Percentiles rank a stretch among this genome's conserved stretches.
Evolutionary conservation across 2,888 invertebrate genomes (phyloP).

Genomic region (Dryadula phaetusa): DNA sequence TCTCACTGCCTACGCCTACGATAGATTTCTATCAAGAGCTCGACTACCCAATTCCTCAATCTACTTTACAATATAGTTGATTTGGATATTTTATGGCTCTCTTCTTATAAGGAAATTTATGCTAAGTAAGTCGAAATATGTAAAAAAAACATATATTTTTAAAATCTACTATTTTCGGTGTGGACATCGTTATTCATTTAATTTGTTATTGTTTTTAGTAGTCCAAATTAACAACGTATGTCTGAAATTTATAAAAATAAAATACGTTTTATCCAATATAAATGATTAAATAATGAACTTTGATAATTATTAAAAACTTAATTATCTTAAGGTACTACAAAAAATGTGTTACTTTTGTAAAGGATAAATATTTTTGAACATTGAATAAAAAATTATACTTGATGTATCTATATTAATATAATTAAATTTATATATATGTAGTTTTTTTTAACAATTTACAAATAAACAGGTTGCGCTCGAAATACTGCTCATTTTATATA

Average conservation of each 20-base stretch:
- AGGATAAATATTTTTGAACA: too few species aligned
- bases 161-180: not conserved
- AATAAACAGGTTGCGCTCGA: not conserved
- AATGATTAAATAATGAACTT: too few species aligned
- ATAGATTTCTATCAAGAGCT: constrained; percentile 35
- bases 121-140: not conserved
- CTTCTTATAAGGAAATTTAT: constrained; percentile 16
- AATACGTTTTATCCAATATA: too few species aligned
- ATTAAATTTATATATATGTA: not conserved
- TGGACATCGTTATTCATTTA: not conserved
- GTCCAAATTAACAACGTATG: too few species aligned
- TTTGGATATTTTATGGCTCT: constrained; percentile 32
- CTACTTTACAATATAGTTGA: constrained; percentile 28
- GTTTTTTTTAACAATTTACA: not conserved
- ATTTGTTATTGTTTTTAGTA: too few species aligned
- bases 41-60: constrained; percentile 42
- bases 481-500: constrained; percentile 12
- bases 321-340: too few species aligned
- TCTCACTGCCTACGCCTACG: constrained; percentile 42
- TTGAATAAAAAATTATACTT: too few species aligned
- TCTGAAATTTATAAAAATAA: too few species aligned
- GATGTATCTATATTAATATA: too few species aligned
- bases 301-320: too few species aligned
- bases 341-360: too few species aligned
- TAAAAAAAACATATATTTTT: not conserved